Base-by-base conservation (phyloP, 2,888 invertebrate species). In the Aphrophora alni region DNA sequence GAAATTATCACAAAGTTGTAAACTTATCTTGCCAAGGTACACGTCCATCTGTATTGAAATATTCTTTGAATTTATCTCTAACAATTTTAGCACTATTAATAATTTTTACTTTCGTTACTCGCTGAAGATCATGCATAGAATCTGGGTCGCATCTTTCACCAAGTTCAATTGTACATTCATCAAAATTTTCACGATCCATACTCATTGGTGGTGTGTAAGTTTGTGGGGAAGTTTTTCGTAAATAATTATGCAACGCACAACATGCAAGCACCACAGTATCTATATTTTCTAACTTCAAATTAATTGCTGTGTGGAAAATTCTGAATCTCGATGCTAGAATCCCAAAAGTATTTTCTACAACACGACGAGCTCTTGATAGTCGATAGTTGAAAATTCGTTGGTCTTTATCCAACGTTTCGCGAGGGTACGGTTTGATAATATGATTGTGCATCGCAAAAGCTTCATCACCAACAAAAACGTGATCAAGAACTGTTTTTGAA, bases 21-120 rank as follows among this genome's bases (percentile, higher is more conserved):
- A n/a, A n/a, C n/a, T n/a, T 82, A 51, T 77, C 80, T 80, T 83
- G 83, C 82, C 83, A 83, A 75, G 76, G 75, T 51, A 83, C 83
- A 75, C 75, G 75, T 28, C 80, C 80, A 68, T 82, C 79, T 38
- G 82, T 80, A 59, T 78, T 82, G 69, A 83, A 83, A 69, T 83
- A 82, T 21, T 77, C 76, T n/a, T 73, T 80, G 73, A 82, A 83
- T 17, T 80, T 7, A 80, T 83, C 80, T 80, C 78, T 77, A n/a
- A n/a, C n/a, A n/a, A 17, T 80, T 75, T 14, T 81, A 69, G 81
- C 81, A 81, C 69, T 78, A n/a, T 78, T 78, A 25, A 38, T 72
- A 75, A 83, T 77, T 12, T 78, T 74, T 26, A 78, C 79, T 81
- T 70, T 81, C 44, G 68, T 27, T 69, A 73, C 75, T 69, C 78